Percentiles rank a stretch among this genome's conserved stretches.
Evolutionary conservation across 2,113 vertebrate genomes (phyloP).

Genomic region (Daphoenositta chrysoptera): DNA sequence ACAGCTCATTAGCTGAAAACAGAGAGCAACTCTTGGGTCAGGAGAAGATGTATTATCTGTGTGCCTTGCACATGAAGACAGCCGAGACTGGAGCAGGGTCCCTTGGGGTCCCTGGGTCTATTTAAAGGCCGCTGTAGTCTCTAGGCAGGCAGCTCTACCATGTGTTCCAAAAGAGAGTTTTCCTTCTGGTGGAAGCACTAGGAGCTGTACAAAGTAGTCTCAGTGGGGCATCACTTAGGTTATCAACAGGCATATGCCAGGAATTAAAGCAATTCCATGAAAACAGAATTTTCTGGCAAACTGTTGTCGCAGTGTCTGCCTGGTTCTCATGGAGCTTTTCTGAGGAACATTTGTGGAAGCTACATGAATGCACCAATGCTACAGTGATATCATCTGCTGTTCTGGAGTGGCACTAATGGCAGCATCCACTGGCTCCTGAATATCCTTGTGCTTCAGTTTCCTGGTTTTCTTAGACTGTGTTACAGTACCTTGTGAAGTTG

Average conservation of each 20-base stretch:
- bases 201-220: slow-evolving; percentile 56
- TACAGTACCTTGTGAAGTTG: background rate
- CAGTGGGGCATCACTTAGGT: slow-evolving; percentile 32
- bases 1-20: background rate
- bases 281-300: background rate
- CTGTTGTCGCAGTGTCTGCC: background rate
- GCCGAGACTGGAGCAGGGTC: slow-evolving; percentile 47
- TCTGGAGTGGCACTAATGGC: background rate
- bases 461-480: background rate
- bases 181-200: slow-evolving; percentile 31
- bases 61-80: slow-evolving; percentile 33
- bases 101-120: background rate
- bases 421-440: background rate
- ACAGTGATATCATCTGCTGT: background rate
- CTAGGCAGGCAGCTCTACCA: slow-evolving; percentile 63
- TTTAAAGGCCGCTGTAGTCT: slow-evolving; percentile 34
- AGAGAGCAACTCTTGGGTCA: background rate
- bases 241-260: background rate
- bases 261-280: background rate
- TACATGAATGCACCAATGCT: background rate
- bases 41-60: background rate
- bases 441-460: background rate
- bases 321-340: background rate
- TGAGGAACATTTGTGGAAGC: background rate
- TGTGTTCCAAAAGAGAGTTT: background rate